These are phyloP conservation scores for Leptura quadrifasciata DNA, from an alignment of 2,888 invertebrate species.

Conservation along the genomic window DNA sequence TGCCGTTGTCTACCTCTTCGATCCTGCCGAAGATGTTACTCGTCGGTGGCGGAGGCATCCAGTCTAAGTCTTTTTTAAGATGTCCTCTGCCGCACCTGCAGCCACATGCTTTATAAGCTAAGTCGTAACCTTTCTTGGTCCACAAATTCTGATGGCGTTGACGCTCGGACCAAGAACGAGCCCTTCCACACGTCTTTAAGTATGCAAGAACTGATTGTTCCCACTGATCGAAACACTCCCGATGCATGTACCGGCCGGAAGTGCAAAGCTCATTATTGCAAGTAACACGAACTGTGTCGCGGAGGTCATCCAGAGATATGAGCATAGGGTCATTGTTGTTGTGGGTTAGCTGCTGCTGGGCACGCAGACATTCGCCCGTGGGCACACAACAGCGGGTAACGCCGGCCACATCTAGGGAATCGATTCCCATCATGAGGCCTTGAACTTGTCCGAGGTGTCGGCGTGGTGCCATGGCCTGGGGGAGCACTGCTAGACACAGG, in stretches of 20 bases:
- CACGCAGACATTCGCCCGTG: constrained; percentile 86
- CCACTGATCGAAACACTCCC: constrained; percentile 96
- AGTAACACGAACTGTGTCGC: constrained; percentile 90
- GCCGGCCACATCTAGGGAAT: constrained; percentile 65
- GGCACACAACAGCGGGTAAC: constrained; percentile 88
- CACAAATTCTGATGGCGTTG: constrained; percentile 96
- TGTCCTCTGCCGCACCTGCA: constrained; percentile 96
- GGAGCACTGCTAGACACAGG: constrained; percentile 30
- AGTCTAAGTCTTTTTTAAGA: constrained; percentile 95
- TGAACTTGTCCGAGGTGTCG: constrained; percentile 75
- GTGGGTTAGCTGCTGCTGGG: constrained; percentile 70
- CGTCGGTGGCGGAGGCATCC: constrained; percentile 84
- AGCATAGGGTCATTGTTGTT: constrained; percentile 74
- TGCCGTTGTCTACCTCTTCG: constrained; percentile 76
- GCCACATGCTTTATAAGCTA: constrained; percentile 95
- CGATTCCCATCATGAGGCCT: constrained; percentile 70
- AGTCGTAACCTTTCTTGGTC: constrained; percentile 98
- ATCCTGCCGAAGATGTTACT: constrained; percentile 74
- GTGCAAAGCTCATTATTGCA: constrained; percentile 97
- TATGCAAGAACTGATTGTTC: constrained; percentile 92
- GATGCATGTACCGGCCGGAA: constrained; percentile 94
- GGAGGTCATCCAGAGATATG: constrained; percentile 81
- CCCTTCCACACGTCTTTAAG: constrained; percentile 92
- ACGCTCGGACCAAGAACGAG: constrained; percentile 95
- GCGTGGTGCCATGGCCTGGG: constrained; percentile 63